Percentiles rank a stretch among this genome's conserved stretches.
Conservation (phyloP, 2,113 vertebrate genomes). For the Alethe castanea region DNA sequence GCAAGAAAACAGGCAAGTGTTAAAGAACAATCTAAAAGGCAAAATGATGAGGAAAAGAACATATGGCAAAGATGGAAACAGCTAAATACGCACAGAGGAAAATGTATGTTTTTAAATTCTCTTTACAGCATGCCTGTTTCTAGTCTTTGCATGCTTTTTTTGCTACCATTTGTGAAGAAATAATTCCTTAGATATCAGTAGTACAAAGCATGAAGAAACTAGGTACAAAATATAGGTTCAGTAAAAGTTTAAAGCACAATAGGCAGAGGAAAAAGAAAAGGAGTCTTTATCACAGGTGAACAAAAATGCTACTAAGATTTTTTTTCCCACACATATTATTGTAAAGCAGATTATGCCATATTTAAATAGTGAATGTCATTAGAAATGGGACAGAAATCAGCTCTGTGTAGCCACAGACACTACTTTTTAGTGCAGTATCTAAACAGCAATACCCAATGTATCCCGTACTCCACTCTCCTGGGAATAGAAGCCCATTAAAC, state of each 20-base stretch:
- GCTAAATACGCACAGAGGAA: slow-evolving; percentile 55
- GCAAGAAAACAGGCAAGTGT: slow-evolving; percentile 30
- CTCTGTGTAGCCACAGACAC: background rate
- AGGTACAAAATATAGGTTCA: background rate
- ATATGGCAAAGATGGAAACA: slow-evolving; percentile 48
- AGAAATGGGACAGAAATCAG: background rate
- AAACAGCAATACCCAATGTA: background rate
- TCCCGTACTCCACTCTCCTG: background rate
- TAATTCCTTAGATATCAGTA: background rate
- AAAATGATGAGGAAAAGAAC: slow-evolving; percentile 50
- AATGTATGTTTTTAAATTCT: background rate
- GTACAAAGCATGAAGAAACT: background rate
- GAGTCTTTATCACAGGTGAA: background rate
- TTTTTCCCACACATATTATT: background rate
- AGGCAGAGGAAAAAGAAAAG: background rate
- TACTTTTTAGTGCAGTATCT: background rate
- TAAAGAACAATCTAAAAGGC: slow-evolving; percentile 60
- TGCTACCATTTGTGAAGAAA: background rate
- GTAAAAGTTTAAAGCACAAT: background rate
- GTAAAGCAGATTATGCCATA: background rate
- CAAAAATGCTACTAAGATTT: background rate
- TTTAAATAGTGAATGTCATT: background rate
- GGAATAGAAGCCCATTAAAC: background rate
- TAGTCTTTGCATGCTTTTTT: background rate
- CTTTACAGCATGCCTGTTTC: background rate